Evolutionary conservation across 2,113 vertebrate genomes (phyloP), one percentile per base, ranked within the genome.

Genomic region (Isurus oxyrinchus): DNA sequence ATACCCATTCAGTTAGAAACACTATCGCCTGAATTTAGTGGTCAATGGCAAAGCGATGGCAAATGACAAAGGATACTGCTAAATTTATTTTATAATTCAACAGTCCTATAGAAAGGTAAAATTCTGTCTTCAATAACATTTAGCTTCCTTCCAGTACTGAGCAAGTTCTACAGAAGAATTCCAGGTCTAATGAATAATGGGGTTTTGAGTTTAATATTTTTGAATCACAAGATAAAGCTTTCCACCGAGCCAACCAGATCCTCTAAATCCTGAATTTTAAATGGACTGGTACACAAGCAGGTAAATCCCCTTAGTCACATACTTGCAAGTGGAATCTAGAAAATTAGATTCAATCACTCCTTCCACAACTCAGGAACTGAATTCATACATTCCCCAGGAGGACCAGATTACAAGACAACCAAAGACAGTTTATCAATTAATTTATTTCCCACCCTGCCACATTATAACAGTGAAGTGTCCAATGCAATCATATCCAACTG

Each of bases 141-240:
- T 57, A 8, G 3, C 16, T 27, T 49, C 40, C 19, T 94, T 66
- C 11, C 4, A 67, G 53, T 31, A 90, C 27, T 31, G 57, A 53
- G 31, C 2, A 67, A 7, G n/a, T 63, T 63, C 31, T 67, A 0
- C 23, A 31, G 0, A 94, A 66, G 2, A 94, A 44, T 66, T 25
- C n/a, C 4, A 66, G 25, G 49, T 88, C 23, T 27, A 88, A 88
- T 31, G 35, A n/a, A 93, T 31, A 72, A 72, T 69, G 31, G n/a
- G 66, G 40, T 49, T 95, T 69, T 53, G 44, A 49, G 44, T 95
- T 67, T 72, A 95, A 95, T 53, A 95, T 63, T 94, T 95, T 69
- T 61, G 66, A 44, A 67, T 63, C 0, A 19, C 5, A 27, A 95
- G 66, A 27, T 53, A 67, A 69, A 53, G 44, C 94, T 69, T 27